Base-by-base conservation (phyloP, 2,888 invertebrate species). In the Cosmia pyralina region DNA sequence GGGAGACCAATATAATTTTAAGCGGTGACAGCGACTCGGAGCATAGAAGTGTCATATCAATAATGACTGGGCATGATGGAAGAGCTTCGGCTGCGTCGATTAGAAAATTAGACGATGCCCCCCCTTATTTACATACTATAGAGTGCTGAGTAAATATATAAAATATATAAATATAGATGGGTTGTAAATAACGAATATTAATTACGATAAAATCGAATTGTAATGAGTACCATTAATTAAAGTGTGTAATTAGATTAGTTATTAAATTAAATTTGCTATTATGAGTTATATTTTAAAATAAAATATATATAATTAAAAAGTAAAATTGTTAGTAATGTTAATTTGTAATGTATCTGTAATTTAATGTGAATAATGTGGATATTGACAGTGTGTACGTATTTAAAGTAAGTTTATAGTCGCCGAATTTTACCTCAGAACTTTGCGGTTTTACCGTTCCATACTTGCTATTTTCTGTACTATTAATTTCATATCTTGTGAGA, bases 21-120 rank as follows among this genome's bases (percentile, higher is more conserved):
- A 96, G 96, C 85, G 95, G 96, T 46, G 96, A 96, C 72, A 96
- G 96, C 85, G 96, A 96, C 72, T 96, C 96, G 0, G 96, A 96
- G 79, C 96, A 96, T 77, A 92, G 94, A 73, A 96, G 96, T 91
- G 95, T 96, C 44, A 96, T 96, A 88, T 96, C 96, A 0, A 96
- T 96, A 73, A 92, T 94, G 69, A 93, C 95, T 28, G 96, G 95
- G 13, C 90, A 91, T 38, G 94, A 94, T 52, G 94, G 94, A 0
- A 89, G 94, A 41, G 89, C 92, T 1, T 94, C 96, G 0, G 90
- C 93, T 4, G 89, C 94, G 4, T 93, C 95, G 17, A 88, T 94
- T 46, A 88, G 91, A 66, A 93, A 94, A 79, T 83, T 93, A 78
- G 94, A 95, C 48, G 94, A 94, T 75, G 85, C 92, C 82, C 92